Conservation (phyloP, 2,888 invertebrate species). For the Andrena bucephala region DNA sequence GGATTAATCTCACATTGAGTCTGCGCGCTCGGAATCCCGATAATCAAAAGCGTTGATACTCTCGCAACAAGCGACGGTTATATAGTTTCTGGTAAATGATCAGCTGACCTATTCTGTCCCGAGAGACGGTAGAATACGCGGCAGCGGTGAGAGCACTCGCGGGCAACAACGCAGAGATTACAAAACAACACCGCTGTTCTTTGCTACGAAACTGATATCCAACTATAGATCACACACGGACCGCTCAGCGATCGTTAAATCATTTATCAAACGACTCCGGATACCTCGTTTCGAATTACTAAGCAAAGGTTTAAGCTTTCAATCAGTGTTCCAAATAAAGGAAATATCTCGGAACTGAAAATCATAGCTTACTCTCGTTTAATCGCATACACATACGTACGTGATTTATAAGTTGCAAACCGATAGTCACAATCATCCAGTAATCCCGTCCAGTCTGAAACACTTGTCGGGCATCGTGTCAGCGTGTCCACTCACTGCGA, state of each 20-base stretch:
- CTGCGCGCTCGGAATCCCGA: constrained; percentile 74
- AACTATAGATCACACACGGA: constrained; percentile 24
- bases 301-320: constrained; percentile 27
- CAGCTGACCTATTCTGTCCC: constrained; percentile 69
- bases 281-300: constrained; percentile 1
- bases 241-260: constrained; percentile 25
- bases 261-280: neutral
- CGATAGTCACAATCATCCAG: constrained; percentile 34
- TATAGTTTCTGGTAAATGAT: constrained; percentile 64
- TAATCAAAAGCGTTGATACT: constrained; percentile 76
- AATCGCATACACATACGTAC: constrained; percentile 27
- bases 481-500: constrained; percentile 24
- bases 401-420: constrained; percentile 17
- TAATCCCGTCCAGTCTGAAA: constrained; percentile 32
- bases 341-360: neutral
- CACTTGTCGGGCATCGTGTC: constrained; percentile 35
- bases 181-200: constrained; percentile 15
- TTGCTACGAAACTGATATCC: neutral
- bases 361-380: neutral
- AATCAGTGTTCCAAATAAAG: neutral
- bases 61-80: constrained; percentile 71
- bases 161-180: constrained; percentile 22
- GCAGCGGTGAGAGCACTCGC: constrained; percentile 6
- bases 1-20: constrained; percentile 75
- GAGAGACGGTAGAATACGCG: constrained; percentile 4